Percentiles rank a stretch among this genome's conserved stretches.
phyloP scores from a whole-genome alignment of 1,140 invertebrate species.

The Meloidogyne chitwoodi region DNA sequence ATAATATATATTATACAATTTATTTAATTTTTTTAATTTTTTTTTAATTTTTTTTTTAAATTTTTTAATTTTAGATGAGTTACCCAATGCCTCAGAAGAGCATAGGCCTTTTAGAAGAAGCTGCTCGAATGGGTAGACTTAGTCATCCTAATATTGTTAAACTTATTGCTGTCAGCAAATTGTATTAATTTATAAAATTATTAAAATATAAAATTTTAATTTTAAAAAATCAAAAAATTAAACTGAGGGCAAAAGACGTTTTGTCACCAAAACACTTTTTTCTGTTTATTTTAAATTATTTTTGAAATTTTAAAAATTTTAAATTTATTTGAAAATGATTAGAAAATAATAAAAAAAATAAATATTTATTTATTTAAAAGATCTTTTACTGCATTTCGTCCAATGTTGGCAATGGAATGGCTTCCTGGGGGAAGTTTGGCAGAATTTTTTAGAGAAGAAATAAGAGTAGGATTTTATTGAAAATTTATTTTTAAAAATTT shows the following conservation, averaged over 20 bases:
- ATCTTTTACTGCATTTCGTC: conserved; percentile 51
- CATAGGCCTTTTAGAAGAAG: conserved; percentile 51
- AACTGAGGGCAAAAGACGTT: no score
- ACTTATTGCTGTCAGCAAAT: conserved; percentile 55
- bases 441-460: conserved; percentile 51
- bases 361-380: not conserved
- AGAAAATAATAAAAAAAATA: no score
- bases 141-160: conserved; percentile 53
- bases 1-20: no score
- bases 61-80: conserved; percentile 38
- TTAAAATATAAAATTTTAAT: no score
- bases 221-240: no score
- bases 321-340: not conserved
- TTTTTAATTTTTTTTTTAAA: not conserved
- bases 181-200: conserved; percentile 6
- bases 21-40: not conserved
- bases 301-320: not conserved
- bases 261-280: no score
- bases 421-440: conserved; percentile 50
- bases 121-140: conserved; percentile 46
- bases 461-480: conserved; percentile 28
- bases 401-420: conserved; percentile 58
- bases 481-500: not conserved
- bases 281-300: not conserved
- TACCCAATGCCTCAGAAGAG: conserved; percentile 56